Percentiles rank a stretch among this genome's conserved stretches.
phyloP scores from a whole-genome alignment of 1,140 invertebrate genomes.

The Zaprionus ghesquierei region DNA sequence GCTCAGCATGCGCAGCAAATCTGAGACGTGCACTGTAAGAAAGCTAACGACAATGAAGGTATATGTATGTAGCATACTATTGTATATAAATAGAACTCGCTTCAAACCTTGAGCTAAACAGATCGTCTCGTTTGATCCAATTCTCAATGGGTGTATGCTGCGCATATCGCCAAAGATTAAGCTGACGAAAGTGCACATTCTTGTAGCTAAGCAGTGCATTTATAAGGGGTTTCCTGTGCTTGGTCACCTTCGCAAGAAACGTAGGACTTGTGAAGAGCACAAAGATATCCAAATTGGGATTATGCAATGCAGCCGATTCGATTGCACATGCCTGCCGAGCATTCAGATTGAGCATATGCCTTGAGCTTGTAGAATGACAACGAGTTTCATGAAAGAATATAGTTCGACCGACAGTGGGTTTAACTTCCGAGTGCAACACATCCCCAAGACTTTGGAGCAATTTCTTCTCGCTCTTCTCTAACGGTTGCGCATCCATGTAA shows the following conservation, averaged over 20 bases:
- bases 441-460: slow-evolving; percentile 38
- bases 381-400: slow-evolving; percentile 86
- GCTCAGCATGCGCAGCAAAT: slow-evolving; percentile 86
- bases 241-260: neutral
- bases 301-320: slow-evolving; percentile 86
- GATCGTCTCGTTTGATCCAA: slow-evolving; percentile 84
- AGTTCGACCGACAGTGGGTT: slow-evolving; percentile 81
- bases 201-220: slow-evolving; percentile 83
- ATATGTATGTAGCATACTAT: neutral
- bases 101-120: slow-evolving; percentile 84
- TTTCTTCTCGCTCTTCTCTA: neutral
- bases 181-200: slow-evolving; percentile 85
- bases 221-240: slow-evolving; percentile 54
- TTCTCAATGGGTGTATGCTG: slow-evolving; percentile 85
- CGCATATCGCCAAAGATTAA: slow-evolving; percentile 85
- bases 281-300: slow-evolving; percentile 85
- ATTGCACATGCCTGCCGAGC: slow-evolving; percentile 87
- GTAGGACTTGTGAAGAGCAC: slow-evolving; percentile 83
- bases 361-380: slow-evolving; percentile 56
- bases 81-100: neutral
- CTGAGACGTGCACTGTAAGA: neutral
- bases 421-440: slow-evolving; percentile 47
- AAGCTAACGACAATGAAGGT: neutral
- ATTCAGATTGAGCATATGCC: slow-evolving; percentile 69
- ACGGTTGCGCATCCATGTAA: neutral